Percentiles rank a stretch among this genome's conserved stretches.
phyloP scores from a whole-genome alignment of 2,797 vertebrate species.

The Falco naumanni region DNA sequence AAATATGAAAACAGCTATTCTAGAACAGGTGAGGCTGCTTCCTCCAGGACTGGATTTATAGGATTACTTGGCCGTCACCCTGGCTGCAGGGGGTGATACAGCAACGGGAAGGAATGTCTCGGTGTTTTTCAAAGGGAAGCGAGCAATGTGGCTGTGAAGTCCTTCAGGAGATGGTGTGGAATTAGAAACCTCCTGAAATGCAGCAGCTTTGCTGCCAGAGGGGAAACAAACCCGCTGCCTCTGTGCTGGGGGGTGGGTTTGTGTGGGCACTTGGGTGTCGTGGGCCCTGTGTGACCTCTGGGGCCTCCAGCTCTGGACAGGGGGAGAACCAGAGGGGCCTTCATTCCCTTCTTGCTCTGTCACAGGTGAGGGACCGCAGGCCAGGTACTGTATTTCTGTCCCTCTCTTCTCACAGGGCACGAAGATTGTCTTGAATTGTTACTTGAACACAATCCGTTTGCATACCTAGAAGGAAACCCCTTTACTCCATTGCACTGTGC shows the following conservation, averaged over 20 bases:
- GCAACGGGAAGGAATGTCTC: background rate
- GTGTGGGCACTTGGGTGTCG: background rate
- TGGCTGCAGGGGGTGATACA: background rate
- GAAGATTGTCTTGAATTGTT: slow-evolving; percentile 99
- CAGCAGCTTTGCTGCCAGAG: background rate
- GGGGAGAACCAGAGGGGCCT: background rate
- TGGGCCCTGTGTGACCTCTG: background rate
- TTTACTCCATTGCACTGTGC: slow-evolving; percentile 99
- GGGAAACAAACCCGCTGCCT: background rate
- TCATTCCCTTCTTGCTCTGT: background rate
- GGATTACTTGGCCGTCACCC: background rate
- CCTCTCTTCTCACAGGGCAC: slow-evolving; percentile 82
- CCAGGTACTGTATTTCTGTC: background rate
- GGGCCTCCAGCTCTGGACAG: background rate
- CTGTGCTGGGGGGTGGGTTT: background rate
- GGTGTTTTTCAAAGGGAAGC: background rate
- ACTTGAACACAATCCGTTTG: slow-evolving; percentile 97
- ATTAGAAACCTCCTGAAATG: background rate
- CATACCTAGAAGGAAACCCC: slow-evolving; percentile 94
- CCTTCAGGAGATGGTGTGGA: background rate
- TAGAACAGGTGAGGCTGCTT: background rate
- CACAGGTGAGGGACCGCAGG: no score
- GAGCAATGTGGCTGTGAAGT: background rate
- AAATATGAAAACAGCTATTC: background rate
- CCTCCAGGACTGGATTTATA: background rate